Percentiles rank a stretch among this genome's conserved stretches.
Evolutionary conservation across 2,113 vertebrate genomes (phyloP).

Genomic region (Seriola rivoliana): DNA sequence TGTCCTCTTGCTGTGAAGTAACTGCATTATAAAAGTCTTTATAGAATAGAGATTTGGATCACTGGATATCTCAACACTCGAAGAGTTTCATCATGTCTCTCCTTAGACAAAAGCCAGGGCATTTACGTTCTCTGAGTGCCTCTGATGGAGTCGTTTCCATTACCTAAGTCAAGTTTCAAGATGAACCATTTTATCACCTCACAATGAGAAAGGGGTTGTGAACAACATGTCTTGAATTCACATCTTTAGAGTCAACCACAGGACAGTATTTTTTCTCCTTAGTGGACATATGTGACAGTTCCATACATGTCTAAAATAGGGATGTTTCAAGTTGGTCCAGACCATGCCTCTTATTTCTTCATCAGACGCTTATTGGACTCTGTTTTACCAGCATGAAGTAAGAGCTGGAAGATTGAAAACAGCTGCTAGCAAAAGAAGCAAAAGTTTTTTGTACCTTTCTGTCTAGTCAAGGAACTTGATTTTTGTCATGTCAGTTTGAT

Average conservation of each 20-base stretch:
- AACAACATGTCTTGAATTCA: conserved; percentile 48
- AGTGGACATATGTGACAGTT: conserved; percentile 63
- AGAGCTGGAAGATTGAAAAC: conserved; percentile 78
- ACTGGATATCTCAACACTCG: conserved; percentile 48
- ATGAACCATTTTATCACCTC: conserved; percentile 69
- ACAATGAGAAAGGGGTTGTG: conserved; percentile 28
- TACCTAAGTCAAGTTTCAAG: conserved; percentile 62
- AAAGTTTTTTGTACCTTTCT: conserved; percentile 45
- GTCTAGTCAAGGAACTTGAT: conserved; percentile 36
- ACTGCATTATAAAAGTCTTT: conserved; percentile 45
- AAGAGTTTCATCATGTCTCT: conserved; percentile 51
- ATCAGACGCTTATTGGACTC: conserved; percentile 72
- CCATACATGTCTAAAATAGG: conserved; percentile 74
- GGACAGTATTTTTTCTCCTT: conserved; percentile 64
- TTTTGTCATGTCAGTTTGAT: conserved; percentile 62
- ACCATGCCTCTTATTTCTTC: conserved; percentile 71
- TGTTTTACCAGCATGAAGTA: conserved; percentile 80
- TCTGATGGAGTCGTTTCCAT: conserved; percentile 66
- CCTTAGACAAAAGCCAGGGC: conserved; percentile 36
- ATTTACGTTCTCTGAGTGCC: conserved; percentile 8
- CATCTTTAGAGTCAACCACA: conserved; percentile 67
- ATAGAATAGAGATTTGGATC: conserved; percentile 56
- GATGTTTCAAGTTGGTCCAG: conserved; percentile 81
- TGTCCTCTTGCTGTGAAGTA: conserved; percentile 27
- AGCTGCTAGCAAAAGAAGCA: conserved; percentile 70